phyloP scores from a whole-genome alignment of 2,888 invertebrate genomes.

The Seladonia tumulorum region DNA sequence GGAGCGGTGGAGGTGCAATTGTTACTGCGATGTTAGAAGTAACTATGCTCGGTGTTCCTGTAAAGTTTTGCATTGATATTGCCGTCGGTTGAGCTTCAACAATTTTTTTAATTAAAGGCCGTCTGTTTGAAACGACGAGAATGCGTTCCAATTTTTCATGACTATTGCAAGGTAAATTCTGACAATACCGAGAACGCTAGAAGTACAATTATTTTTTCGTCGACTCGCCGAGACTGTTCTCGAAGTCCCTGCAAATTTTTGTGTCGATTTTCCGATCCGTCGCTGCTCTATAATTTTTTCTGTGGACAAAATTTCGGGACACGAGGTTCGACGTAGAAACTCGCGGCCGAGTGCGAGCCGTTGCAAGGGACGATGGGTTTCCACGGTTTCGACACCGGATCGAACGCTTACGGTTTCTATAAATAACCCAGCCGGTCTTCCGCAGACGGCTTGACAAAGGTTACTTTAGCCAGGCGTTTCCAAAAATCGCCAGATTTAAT shows the following conservation, averaged over 20 bases:
- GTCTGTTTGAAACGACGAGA: not conserved
- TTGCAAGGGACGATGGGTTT: not conserved
- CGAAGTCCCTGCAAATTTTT: not conserved
- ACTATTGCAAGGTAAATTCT: not conserved
- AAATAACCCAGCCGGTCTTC: conserved; percentile 2
- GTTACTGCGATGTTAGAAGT: not conserved
- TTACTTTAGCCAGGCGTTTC: not conserved
- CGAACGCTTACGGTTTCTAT: conserved; percentile 4
- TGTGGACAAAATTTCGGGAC: not conserved
- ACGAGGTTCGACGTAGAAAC: not conserved
- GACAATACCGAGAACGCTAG: not conserved
- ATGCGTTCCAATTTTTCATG: not conserved
- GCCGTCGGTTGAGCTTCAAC: not conserved
- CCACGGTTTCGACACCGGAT: not conserved
- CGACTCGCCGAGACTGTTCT: not conserved
- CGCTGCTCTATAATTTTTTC: not conserved
- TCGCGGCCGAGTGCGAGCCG: not conserved
- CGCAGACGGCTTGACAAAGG: not conserved
- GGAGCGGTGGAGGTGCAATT: not conserved
- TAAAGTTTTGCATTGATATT: not conserved
- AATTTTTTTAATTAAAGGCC: not conserved
- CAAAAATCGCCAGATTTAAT: conserved; percentile 20
- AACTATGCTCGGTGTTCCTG: not conserved
- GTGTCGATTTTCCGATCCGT: not conserved
- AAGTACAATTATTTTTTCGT: not conserved